Conservation (phyloP, 2,797 vertebrate genomes). For the Lutjanus argentimaculatus region DNA sequence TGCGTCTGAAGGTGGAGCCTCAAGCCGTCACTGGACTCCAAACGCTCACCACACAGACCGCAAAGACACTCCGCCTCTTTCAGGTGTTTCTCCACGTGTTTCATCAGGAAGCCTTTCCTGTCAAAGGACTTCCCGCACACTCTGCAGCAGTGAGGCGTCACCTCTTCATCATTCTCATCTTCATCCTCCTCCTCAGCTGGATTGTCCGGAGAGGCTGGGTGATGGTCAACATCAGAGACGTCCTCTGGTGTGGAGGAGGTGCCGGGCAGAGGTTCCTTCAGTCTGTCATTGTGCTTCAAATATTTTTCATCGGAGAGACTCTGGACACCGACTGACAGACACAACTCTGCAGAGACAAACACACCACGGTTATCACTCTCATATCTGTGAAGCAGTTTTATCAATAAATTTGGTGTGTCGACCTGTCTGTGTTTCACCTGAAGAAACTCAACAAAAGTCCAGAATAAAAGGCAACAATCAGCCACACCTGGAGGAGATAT, state of each 20-base stretch:
- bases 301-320: slow-evolving; percentile 14
- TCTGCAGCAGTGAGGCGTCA: slow-evolving; percentile 47
- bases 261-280: slow-evolving; percentile 26
- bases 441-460: too few species aligned
- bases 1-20: slow-evolving; percentile 68
- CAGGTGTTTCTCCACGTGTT: slow-evolving; percentile 66
- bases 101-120: slow-evolving; percentile 66
- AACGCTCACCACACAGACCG: slow-evolving; percentile 61
- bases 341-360: slow-evolving; percentile 51
- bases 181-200: neutral
- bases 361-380: neutral
- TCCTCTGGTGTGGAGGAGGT: slow-evolving; percentile 31
- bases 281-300: slow-evolving; percentile 3
- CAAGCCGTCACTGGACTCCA: slow-evolving; percentile 39
- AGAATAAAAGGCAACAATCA: too few species aligned
- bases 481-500: neutral
- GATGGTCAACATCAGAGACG: neutral
- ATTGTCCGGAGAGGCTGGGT: neutral
- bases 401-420: too few species aligned
- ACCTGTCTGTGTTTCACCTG: too few species aligned
- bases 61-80: slow-evolving; percentile 42
- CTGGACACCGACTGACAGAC: slow-evolving; percentile 29
- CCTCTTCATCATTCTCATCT: neutral
- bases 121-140: slow-evolving; percentile 67
- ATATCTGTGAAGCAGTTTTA: too few species aligned